A percentile compares a stretch with the other conserved stretches of the same genome.
phyloP scores from a whole-genome alignment of 2,797 vertebrate genomes.

The Chloroceryle amazona region DNA sequence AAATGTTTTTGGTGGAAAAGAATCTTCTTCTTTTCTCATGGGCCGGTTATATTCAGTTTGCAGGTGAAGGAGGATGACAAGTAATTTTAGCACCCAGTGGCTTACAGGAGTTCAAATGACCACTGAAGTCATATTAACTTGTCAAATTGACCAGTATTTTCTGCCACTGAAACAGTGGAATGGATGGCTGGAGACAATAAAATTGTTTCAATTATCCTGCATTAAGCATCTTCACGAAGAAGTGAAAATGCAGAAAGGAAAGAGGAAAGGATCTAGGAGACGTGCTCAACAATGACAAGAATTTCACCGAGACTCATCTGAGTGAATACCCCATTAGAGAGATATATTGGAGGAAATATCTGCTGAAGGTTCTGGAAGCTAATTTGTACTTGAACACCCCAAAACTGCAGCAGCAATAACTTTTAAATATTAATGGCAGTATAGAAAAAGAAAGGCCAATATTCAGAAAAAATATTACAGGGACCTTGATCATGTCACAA shows the following conservation, averaged over 20 bases:
- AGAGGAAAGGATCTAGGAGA: constrained; percentile 63
- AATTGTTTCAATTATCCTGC: constrained; percentile 88
- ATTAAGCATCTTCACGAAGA: constrained; percentile 79
- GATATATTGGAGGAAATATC: not conserved
- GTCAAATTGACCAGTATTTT: constrained; percentile 87
- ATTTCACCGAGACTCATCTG: constrained; percentile 29
- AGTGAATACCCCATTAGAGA: constrained; percentile 7
- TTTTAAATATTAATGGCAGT: not conserved
- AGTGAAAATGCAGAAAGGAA: constrained; percentile 76
- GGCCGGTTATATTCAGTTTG: constrained; percentile 59
- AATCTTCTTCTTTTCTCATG: not conserved
- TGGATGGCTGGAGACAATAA: constrained; percentile 85
- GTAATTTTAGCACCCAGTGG: constrained; percentile 82
- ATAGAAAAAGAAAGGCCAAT: not conserved
- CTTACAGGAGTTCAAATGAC: constrained; percentile 87
- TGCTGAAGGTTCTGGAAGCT: not conserved
- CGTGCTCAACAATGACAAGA: constrained; percentile 18
- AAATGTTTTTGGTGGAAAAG: constrained; percentile 62
- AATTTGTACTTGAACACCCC: not conserved
- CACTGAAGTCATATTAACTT: constrained; percentile 85
- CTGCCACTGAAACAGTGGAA: constrained; percentile 82
- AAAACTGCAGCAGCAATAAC: not conserved
- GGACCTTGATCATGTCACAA: not conserved
- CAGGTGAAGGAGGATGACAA: constrained; percentile 80
- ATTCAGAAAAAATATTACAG: constrained; percentile 3